Base-by-base conservation (phyloP, 2,797 vertebrate species). In the Bovichtus diacanthus region DNA sequence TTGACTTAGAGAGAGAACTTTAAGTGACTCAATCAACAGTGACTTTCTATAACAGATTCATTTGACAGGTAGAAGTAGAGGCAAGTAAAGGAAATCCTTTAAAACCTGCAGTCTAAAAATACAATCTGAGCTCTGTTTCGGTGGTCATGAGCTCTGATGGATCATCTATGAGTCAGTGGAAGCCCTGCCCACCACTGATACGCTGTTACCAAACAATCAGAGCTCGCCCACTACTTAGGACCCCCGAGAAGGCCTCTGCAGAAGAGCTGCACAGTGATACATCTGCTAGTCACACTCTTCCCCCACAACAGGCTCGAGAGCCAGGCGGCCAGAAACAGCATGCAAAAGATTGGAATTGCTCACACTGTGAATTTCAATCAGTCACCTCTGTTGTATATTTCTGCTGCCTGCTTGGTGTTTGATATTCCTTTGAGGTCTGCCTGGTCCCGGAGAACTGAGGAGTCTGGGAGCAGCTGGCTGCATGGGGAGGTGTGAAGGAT, bases 291-390 rank as follows among this genome's bases (percentile, higher is more conserved):
- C 84, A 74, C 84, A 82, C 70, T 84, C 78, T 41, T 76, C 84
- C 78, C 71, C 70, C 82, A 82, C 83, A 80, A 78, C 77, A 62
- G 73, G 55, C 74, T 77, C 6, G 3, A 67, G 74, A 78, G 82
- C 78, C 59, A 25, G 56, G 78, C 56, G 5, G 51, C 36, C 65
- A 78, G 59, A 87, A 89, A 78, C 80, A 86, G 82, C 80, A 78
- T 76, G 86, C 75, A 59, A 84, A 87, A 87, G 76, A 88, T 87
- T 81, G 78, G 72, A 90, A 82, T 82, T 73, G 46, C 70, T 87
- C 87, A 88, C 72, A 79, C 86, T 84, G 85, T 83, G 85, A 89
- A 82, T 88, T 90, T 86, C 86, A 86, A 89, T 90, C 85, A 88
- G 82, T 76, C 84, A 84, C 88, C 84, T 81, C 76, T 43, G 78